A percentile compares a stretch with the other conserved stretches of the same genome.
Conservation (phyloP, 2,113 vertebrate genomes). For the Nettapus auritus region DNA sequence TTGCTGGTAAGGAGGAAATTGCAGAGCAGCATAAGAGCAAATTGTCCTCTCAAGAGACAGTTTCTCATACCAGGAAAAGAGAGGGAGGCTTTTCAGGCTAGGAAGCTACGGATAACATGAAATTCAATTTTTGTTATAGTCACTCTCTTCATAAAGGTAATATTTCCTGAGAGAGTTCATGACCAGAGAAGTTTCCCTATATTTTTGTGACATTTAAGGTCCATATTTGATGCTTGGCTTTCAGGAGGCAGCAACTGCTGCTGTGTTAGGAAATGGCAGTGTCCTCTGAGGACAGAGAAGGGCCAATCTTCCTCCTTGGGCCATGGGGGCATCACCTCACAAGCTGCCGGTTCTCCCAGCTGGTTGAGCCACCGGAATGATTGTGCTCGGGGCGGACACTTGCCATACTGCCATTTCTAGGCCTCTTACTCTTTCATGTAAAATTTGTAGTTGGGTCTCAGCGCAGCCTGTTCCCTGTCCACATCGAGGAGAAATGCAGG, state of each 20-base stretch:
- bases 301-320: neutral
- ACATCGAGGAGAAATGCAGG: rapidly evolving
- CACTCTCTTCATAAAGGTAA: rapidly evolving
- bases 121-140: neutral
- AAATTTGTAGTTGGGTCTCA: neutral
- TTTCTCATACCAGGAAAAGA: neutral
- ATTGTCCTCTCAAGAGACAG: neutral
- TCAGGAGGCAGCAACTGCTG: neutral
- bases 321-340: rapidly evolving
- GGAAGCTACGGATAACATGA: neutral
- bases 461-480: neutral
- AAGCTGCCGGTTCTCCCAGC: rapidly evolving
- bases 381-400: rapidly evolving
- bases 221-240: neutral
- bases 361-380: rapidly evolving
- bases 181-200: neutral
- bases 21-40: neutral
- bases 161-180: rapidly evolving
- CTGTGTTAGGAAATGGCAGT: neutral
- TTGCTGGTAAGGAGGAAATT: neutral
- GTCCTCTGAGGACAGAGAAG: neutral
- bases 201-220: rapidly evolving
- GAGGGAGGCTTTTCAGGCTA: neutral
- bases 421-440: neutral
- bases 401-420: too few relatives aligned